Percentiles rank a stretch among this genome's conserved stretches.
These are phyloP conservation scores for Hiodon alosoides DNA, from an alignment of 2,113 vertebrate genomes.

Conservation along the genomic window DNA sequence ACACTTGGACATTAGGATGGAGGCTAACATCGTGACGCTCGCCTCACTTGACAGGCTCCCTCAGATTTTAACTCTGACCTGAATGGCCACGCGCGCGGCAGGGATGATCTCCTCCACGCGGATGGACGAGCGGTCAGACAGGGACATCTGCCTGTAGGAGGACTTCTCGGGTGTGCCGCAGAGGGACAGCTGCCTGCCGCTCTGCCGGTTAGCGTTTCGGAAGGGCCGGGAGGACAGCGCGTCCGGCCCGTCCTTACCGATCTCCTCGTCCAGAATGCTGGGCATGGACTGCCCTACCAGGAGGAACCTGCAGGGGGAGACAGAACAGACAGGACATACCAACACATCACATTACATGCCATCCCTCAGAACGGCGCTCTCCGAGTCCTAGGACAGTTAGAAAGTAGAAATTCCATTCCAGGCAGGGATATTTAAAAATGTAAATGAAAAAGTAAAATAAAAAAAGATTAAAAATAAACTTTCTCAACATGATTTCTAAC, in stretches of 20 bases:
- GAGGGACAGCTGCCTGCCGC: constrained; percentile 83
- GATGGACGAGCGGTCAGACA: constrained; percentile 95
- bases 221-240: constrained; percentile 91
- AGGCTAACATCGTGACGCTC: too few relatives aligned
- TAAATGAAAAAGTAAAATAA: neutral
- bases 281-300: constrained; percentile 96
- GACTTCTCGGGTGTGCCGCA: constrained; percentile 94
- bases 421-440: neutral
- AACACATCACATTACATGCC: too few relatives aligned
- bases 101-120: constrained; percentile 96
- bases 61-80: constrained; percentile 58
- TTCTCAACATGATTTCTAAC: neutral
- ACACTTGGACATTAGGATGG: too few relatives aligned
- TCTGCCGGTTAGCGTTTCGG: constrained; percentile 78
- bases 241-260: constrained; percentile 81
- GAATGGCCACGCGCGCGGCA: constrained; percentile 92
- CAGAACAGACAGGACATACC: too few relatives aligned
- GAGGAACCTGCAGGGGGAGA: constrained; percentile 72
- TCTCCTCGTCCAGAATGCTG: constrained; percentile 80
- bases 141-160: constrained; percentile 87
- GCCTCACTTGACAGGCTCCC: too few relatives aligned
- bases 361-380: neutral
- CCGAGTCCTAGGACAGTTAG: neutral
- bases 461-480: too few relatives aligned
- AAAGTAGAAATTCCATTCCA: neutral